These are phyloP conservation scores for Apocheima hispidaria DNA, from an alignment of 2,888 invertebrate genomes.

Conservation along the genomic window DNA sequence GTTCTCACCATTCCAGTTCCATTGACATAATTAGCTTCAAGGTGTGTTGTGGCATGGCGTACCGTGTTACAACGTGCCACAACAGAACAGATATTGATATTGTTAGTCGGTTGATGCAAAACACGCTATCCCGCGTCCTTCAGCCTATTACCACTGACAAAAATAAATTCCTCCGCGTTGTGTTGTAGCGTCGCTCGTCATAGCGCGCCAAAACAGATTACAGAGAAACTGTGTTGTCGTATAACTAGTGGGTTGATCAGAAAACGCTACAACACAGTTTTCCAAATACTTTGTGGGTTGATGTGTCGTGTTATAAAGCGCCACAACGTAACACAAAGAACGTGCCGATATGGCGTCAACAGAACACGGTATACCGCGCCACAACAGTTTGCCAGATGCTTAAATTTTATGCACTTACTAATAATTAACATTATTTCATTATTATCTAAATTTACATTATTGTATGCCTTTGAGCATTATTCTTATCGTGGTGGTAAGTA, in stretches of 20 bases:
- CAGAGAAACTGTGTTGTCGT: background rate
- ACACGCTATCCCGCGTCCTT: too few relatives aligned
- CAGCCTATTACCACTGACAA: background rate
- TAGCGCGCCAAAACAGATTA: background rate
- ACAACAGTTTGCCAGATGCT: constrained; percentile 1
- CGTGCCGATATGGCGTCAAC: too few relatives aligned
- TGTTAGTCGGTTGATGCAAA: too few relatives aligned
- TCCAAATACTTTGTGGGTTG: background rate
- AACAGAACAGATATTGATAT: background rate
- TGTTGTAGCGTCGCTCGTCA: background rate
- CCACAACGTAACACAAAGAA: too few relatives aligned
- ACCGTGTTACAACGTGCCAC: background rate
- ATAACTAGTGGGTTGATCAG: background rate
- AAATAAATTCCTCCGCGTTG: background rate
- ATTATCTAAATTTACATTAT: constrained; percentile 52
- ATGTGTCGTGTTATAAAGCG: background rate
- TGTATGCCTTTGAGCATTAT: constrained; percentile 64
- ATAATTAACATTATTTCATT: constrained; percentile 55
- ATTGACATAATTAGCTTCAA: constrained; percentile 9
- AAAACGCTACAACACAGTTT: background rate
- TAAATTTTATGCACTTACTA: constrained; percentile 45
- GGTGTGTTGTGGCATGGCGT: background rate
- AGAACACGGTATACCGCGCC: background rate
- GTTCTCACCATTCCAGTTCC: constrained; percentile 16
- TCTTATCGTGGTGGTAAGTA: constrained; percentile 19